These are phyloP conservation scores for Porites divaricata DNA, from an alignment of 92 coral and sea anemone species.

Conservation along the genomic window DNA sequence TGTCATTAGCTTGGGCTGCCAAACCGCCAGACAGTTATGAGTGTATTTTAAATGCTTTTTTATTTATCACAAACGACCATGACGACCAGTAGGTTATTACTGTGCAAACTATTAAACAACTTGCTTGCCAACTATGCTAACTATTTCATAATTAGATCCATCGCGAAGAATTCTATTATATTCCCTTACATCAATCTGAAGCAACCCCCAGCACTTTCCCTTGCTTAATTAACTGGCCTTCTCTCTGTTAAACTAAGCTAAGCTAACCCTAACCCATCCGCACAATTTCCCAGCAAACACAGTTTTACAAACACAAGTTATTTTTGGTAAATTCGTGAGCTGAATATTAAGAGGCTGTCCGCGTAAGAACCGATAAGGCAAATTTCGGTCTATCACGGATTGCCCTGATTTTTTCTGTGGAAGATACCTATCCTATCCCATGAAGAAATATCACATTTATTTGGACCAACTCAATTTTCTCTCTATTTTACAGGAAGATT, in stretches of 20 bases:
- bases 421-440: too few relatives aligned
- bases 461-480: too few relatives aligned
- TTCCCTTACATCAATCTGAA: conserved; percentile 7
- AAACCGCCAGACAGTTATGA: neutral
- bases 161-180: conserved; percentile 1
- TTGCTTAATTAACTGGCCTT: neutral
- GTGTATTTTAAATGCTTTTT: too few relatives aligned
- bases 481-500: too few relatives aligned
- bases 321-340: neutral
- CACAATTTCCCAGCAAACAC: neutral
- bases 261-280: neutral
- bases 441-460: too few relatives aligned
- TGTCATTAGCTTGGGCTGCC: neutral
- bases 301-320: conserved; percentile 14
- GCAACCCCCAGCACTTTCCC: neutral
- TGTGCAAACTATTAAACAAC: conserved; percentile 4
- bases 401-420: too few relatives aligned
- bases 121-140: conserved; percentile 10
- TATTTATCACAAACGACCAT: neutral
- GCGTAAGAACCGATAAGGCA: too few relatives aligned
- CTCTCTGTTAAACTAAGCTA: conserved; percentile 14
- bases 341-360: too few relatives aligned
- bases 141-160: conserved; percentile 4
- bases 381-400: too few relatives aligned
- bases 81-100: neutral